Base-by-base conservation (phyloP, 2,797 vertebrate genomes). In the Gila robusta region DNA sequence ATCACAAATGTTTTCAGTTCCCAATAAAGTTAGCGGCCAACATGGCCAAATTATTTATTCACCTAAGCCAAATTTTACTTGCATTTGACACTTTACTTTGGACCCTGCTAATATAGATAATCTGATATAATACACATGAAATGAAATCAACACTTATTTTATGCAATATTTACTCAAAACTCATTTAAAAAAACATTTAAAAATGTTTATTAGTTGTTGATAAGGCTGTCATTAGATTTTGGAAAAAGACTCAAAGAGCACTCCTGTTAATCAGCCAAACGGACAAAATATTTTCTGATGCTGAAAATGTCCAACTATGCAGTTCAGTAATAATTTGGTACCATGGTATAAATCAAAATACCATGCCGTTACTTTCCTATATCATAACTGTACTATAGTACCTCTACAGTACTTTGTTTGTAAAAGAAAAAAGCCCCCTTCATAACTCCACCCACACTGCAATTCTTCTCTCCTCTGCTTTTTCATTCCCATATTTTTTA, bases 401-500 rank as follows among this genome's bases (percentile, higher is more conserved):
- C 39, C 9, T 2, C 49, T 35, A 77, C 21, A 56, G 32, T 56
- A 77, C 49, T 62, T 62, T 21, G 39, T 64, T 28, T 28, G 1
- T 64, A 14, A 67, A 74, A 32, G 3, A 4, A 62, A 64, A 64
- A 52, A 72, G n/a, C 23, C 44, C 79, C 69, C 21, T 17, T 84
- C 82, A 67, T 67, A 77, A 78, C 32, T 69, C 64, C 7, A n/a
- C 70, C 32, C 56, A 73, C 69, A 66, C 35, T 56, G 76, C 54
- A 83, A 41, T 9, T 87, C 47, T 54, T 59, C 32, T 77, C 26
- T 66, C 47, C n/a, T 72, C 32, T 69, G 32, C 83, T 72, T 70
- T 79, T 76, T 69, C 62, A 81, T 73, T 88, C 26, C 67, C 56
- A 32, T 71, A 69, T 35, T 64, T 41, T n/a, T 26, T 32, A 56